Evolutionary conservation across 2,113 vertebrate species (phyloP).

Genomic region (Saiga tatarica): DNA sequence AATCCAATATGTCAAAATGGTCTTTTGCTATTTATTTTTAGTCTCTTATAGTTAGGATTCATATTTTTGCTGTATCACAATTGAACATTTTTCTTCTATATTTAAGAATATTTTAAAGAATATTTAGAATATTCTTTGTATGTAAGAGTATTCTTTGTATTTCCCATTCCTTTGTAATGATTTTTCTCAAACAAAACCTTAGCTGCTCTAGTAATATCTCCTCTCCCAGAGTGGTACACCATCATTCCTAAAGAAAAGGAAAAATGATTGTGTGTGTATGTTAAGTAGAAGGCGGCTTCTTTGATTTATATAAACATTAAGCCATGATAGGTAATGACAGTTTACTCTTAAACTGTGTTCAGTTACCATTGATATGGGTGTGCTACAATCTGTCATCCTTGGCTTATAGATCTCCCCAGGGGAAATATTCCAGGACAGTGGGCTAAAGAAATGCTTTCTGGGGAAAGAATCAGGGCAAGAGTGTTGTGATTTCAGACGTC

Average conservation of each 20-base stretch:
- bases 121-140: no score
- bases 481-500: slow-evolving; percentile 14
- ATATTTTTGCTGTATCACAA: neutral
- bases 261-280: neutral
- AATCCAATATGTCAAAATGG: neutral
- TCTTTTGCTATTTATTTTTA: slow-evolving; percentile 12
- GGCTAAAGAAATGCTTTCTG: slow-evolving; percentile 47
- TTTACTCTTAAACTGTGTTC: slow-evolving; percentile 24
- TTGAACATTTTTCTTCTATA: slow-evolving; percentile 1
- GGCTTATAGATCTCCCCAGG: slow-evolving; percentile 1
- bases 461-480: neutral
- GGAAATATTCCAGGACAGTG: slow-evolving; percentile 9
- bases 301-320: slow-evolving; percentile 2
- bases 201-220: neutral
- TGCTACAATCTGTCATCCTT: neutral
- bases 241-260: neutral
- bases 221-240: neutral
- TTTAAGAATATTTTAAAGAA: slow-evolving; percentile 32
- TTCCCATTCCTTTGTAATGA: slow-evolving; percentile 1
- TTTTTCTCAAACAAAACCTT: neutral
- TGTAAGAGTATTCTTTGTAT: no score
- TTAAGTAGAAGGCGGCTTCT: neutral
- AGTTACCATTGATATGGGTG: neutral
- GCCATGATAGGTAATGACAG: neutral
- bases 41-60: neutral